A percentile compares a stretch with the other conserved stretches of the same genome.
Evolutionary conservation across 2,888 invertebrate species (phyloP).

Genomic region (Harpalus rubripes): DNA sequence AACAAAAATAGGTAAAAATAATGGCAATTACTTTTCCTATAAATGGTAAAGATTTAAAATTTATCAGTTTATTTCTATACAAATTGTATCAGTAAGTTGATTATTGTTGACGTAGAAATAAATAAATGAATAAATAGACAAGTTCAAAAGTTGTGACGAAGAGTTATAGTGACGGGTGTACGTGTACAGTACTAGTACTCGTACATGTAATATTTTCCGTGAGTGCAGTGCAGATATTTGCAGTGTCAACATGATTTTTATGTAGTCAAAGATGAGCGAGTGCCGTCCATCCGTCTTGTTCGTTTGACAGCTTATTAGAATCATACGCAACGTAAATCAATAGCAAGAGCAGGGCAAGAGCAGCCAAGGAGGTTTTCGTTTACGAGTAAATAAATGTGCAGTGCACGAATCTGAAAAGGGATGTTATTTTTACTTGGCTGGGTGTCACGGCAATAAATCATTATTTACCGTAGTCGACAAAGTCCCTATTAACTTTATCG

Average conservation of each 20-base stretch:
- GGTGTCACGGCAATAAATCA: constrained; percentile 62
- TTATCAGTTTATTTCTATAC: too few species aligned
- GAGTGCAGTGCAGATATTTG: constrained; percentile 29
- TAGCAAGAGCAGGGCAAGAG: neutral
- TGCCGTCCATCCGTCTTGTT: constrained; percentile 36
- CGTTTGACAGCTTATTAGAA: constrained; percentile 49
- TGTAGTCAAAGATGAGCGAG: constrained; percentile 33
- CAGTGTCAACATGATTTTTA: constrained; percentile 42
- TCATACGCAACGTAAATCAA: constrained; percentile 42
- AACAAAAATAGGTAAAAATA: too few species aligned
- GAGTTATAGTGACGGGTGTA: neutral
- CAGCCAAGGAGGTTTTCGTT: constrained; percentile 5
- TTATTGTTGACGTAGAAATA: too few species aligned
- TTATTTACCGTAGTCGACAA: constrained; percentile 52
- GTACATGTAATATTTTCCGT: constrained; percentile 1
- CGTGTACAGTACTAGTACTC: too few species aligned
- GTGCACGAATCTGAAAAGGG: constrained; percentile 51
- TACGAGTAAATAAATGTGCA: constrained; percentile 44
- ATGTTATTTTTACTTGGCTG: constrained; percentile 57
- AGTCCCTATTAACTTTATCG: constrained; percentile 60
- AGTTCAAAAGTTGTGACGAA: neutral
- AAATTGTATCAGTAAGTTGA: too few species aligned
- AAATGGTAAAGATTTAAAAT: too few species aligned
- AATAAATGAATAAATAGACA: neutral
- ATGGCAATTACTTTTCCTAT: too few species aligned